These are phyloP conservation scores for Sericinus montela DNA, from an alignment of 2,888 invertebrate species.

Conservation along the genomic window DNA sequence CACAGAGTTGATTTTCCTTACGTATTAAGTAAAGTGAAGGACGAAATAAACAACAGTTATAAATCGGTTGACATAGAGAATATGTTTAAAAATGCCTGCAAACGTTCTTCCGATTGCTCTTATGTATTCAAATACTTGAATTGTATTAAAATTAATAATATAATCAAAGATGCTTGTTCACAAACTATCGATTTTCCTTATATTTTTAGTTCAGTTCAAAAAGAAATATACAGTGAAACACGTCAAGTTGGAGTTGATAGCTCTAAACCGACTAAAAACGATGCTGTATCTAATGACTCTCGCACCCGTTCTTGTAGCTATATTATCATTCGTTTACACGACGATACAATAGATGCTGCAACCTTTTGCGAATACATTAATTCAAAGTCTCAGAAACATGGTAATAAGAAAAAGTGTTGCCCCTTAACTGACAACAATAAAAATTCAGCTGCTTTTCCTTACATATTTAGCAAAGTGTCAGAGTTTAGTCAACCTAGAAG, in stretches of 20 bases:
- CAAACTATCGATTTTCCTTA: neutral
- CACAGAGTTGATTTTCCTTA: conserved; percentile 10
- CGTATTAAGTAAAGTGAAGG: conserved; percentile 4
- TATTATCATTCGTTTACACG: conserved; percentile 1
- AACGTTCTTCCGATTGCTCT: conserved; percentile 1
- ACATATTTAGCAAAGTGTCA: neutral
- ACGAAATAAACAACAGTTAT: neutral
- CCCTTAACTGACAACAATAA: neutral
- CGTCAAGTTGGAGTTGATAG: too few relatives aligned
- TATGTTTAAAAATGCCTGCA: conserved; percentile 13
- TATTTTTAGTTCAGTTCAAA: too few relatives aligned
- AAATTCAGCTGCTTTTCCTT: neutral
- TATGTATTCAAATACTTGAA: conserved; percentile 10
- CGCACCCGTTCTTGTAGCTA: neutral
- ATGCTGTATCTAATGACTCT: too few relatives aligned
- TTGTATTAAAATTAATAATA: conserved; percentile 5
- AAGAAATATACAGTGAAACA: too few relatives aligned
- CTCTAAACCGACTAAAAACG: too few relatives aligned
- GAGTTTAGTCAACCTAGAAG: neutral
- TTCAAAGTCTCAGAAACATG: neutral
- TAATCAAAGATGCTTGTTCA: conserved; percentile 8
- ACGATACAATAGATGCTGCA: neutral
- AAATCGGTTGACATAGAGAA: conserved; percentile 9
- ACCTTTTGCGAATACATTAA: neutral
- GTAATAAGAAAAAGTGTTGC: neutral